Conservation (phyloP, 2,797 vertebrate species). For the Dendrocincla tyrannina region DNA sequence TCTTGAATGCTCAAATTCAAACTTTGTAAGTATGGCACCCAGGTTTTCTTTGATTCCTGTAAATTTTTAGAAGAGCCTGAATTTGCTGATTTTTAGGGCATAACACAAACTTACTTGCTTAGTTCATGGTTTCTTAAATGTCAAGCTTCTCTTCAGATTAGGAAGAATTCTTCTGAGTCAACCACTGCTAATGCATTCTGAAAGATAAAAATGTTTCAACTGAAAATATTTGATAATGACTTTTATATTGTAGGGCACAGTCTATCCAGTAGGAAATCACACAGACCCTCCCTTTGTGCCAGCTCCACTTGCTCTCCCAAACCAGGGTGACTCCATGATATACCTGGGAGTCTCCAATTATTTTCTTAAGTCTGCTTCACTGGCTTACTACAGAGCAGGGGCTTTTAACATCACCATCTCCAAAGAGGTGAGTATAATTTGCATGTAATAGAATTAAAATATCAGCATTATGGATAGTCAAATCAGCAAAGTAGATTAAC, state of each 20-base stretch:
- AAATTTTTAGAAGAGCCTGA: not conserved
- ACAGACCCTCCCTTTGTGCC: slow-evolving; percentile 78
- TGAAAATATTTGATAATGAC: not conserved
- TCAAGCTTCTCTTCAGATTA: not conserved
- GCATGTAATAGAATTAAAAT: not conserved
- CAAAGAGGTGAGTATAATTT: slow-evolving; percentile 79
- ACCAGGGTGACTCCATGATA: slow-evolving; percentile 77
- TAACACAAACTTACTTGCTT: not conserved
- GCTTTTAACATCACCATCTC: slow-evolving; percentile 78
- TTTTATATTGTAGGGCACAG: slow-evolving; percentile 52
- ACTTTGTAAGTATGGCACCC: not conserved
- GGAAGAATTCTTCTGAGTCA: not conserved
- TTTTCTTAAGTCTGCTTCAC: slow-evolving; percentile 81
- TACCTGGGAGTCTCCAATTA: slow-evolving; percentile 83
- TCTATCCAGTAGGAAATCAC: slow-evolving; percentile 53
- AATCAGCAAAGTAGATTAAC: not conserved
- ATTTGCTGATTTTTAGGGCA: not conserved
- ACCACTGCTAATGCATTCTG: not conserved
- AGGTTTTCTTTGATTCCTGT: not conserved
- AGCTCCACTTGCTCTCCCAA: slow-evolving; percentile 71
- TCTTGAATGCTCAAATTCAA: not conserved
- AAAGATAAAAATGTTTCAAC: not conserved
- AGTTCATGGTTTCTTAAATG: not conserved
- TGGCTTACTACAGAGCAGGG: slow-evolving; percentile 81
- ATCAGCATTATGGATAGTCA: not conserved